Base-by-base conservation (phyloP, 2,888 invertebrate genomes). In the Stenotaenia linearis region DNA sequence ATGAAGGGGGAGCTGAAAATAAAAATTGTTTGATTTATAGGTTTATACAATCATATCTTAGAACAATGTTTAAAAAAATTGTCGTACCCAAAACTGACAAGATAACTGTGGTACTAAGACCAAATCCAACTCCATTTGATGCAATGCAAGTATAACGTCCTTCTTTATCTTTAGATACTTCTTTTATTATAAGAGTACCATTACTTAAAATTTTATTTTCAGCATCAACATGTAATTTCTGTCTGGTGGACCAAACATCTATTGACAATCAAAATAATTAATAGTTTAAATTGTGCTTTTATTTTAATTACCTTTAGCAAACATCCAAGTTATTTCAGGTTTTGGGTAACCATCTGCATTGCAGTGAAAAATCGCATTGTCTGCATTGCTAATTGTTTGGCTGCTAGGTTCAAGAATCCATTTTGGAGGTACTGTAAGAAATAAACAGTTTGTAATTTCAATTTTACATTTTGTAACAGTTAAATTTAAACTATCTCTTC, bases 381-480 rank as follows among this genome's bases (percentile, higher is more conserved):
- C 25, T 77, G 45, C 77, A 77, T 78, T 79, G 35, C 56, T 32
- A 10, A 79, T 28, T n/a, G 75, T 28, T 32, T 40, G 12, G 50
- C 78, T 78, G 45, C 56, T 18, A 23, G 80, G 80, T 28, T 80
- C 78, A 10, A 78, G 32, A n/a, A 80, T 61, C 80, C 80, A 80
- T 75, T 78, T 79, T 7, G 80, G 80, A 69, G 81, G 80, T 78
- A 80, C 82, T 82, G 75, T 37, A 75, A 74, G 15, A 74, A n/a
- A 45, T 37, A 10, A 37, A 37, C 1, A 37, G 9, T 37, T 12
- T 5, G 37, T 9, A 32, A 32, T n/a, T n/a, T n/a, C n/a, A n/a
- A n/a, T n/a, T n/a, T n/a, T n/a, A n/a, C n/a, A n/a, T n/a, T n/a
- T n/a, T n/a, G n/a, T n/a, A n/a, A n/a, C n/a, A n/a, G n/a, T n/a